Evolutionary conservation across 2,888 invertebrate species (phyloP).

Genomic region (Anthrax anthrax): DNA sequence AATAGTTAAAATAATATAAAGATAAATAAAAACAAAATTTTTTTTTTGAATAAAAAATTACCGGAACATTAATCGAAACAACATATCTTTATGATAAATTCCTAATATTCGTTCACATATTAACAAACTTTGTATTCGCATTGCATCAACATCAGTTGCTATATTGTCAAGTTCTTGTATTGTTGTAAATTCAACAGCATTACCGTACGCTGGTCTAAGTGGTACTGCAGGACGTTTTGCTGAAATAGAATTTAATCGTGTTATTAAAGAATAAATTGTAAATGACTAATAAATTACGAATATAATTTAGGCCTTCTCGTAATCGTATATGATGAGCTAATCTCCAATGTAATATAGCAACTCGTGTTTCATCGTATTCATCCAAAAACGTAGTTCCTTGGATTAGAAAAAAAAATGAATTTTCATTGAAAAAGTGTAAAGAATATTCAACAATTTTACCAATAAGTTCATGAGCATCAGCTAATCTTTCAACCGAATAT

Average conservation of each 20-base stretch:
- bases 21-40: not conserved
- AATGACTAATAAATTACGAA: constrained; percentile 17
- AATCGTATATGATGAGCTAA: constrained; percentile 55
- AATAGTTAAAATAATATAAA: constrained; percentile 6
- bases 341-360: constrained; percentile 64
- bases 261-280: not conserved
- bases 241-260: not conserved
- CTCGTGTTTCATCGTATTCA: constrained; percentile 63
- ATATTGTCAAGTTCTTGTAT: constrained; percentile 56
- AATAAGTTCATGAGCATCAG: constrained; percentile 78
- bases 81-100: constrained; percentile 70
- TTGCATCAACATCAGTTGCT: constrained; percentile 65
- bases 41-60: constrained; percentile 25
- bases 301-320: constrained; percentile 23
- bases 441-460: constrained; percentile 31
- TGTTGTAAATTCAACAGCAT: constrained; percentile 58
- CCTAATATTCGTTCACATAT: constrained; percentile 82
- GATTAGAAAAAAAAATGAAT: not conserved
- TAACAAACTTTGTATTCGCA: constrained; percentile 75
- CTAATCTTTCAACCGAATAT: constrained; percentile 53
- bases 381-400: constrained; percentile 67
- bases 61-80: constrained; percentile 60
- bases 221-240: constrained; percentile 42
- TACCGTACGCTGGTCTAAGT: constrained; percentile 47
- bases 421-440: not conserved